A percentile compares a stretch with the other conserved stretches of the same genome.
Evolutionary conservation across 2,888 invertebrate genomes (phyloP).

Genomic region (Holacanthella duospinosa): DNA sequence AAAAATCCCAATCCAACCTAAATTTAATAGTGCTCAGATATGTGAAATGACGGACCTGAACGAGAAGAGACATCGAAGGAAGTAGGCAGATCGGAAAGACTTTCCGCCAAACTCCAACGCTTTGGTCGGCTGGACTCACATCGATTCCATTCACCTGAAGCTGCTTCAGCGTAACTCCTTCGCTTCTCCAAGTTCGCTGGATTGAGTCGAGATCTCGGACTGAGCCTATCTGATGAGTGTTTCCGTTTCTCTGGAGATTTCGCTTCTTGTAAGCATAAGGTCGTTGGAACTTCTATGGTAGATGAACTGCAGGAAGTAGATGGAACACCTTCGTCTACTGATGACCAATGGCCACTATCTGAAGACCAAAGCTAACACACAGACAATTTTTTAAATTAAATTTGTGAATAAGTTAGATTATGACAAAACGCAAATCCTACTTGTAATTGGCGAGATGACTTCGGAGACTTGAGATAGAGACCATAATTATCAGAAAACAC

Average conservation of each 20-base stretch:
- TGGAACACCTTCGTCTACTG: conserved; percentile 23
- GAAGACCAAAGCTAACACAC: conserved; percentile 27
- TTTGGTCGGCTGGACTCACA: conserved; percentile 18
- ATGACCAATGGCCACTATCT: conserved; percentile 32
- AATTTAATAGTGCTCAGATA: conserved; percentile 23
- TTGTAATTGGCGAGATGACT: conserved; percentile 23
- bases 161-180: conserved; percentile 22
- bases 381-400: conserved; percentile 5
- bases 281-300: conserved; percentile 19
- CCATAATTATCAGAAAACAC: conserved; percentile 26
- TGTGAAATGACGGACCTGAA: conserved; percentile 28
- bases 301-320: conserved; percentile 22
- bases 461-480: conserved; percentile 22
- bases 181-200: conserved; percentile 22
- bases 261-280: conserved; percentile 8
- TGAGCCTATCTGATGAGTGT: conserved; percentile 19
- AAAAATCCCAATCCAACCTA: neutral
- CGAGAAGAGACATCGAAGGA: conserved; percentile 9
- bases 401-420: conserved; percentile 3
- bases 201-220: conserved; percentile 10
- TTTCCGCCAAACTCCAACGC: conserved; percentile 29
- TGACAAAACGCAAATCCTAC: conserved; percentile 13
- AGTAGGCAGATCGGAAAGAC: conserved; percentile 11
- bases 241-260: conserved; percentile 28
- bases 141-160: conserved; percentile 7